phyloP scores from a whole-genome alignment of 2,797 vertebrate species.

The Prionace glauca region DNA sequence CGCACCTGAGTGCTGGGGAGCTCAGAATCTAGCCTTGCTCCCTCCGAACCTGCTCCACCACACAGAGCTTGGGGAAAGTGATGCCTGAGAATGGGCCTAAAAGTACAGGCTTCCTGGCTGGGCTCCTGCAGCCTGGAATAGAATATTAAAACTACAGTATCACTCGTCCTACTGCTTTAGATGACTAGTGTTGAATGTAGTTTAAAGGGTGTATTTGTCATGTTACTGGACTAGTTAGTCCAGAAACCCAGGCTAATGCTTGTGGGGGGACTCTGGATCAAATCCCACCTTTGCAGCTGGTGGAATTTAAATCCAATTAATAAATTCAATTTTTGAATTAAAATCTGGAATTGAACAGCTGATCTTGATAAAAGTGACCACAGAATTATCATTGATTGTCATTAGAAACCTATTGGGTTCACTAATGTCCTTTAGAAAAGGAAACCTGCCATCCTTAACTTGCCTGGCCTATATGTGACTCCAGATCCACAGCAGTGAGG shows the following conservation, averaged over 20 bases:
- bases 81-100: constrained; percentile 4
- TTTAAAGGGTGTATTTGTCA: background rate
- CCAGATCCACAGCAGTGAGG: too few species aligned
- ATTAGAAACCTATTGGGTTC: background rate
- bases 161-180: background rate
- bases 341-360: background rate
- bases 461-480: background rate
- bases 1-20: background rate
- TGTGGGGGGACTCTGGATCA: background rate
- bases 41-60: background rate
- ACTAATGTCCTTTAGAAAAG: background rate
- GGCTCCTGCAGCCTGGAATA: background rate
- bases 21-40: background rate
- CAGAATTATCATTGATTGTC: background rate
- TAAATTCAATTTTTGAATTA: background rate
- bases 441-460: background rate
- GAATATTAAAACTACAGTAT: background rate
- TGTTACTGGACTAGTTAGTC: background rate
- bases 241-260: background rate
- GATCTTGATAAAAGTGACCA: background rate
- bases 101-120: constrained; percentile 30
- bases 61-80: background rate
- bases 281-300: background rate
- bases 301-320: background rate
- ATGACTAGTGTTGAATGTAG: background rate